Evolutionary conservation across 1,140 invertebrate species (phyloP), one percentile per base, ranked within the genome.

Genomic region (Cotesia typhae): DNA sequence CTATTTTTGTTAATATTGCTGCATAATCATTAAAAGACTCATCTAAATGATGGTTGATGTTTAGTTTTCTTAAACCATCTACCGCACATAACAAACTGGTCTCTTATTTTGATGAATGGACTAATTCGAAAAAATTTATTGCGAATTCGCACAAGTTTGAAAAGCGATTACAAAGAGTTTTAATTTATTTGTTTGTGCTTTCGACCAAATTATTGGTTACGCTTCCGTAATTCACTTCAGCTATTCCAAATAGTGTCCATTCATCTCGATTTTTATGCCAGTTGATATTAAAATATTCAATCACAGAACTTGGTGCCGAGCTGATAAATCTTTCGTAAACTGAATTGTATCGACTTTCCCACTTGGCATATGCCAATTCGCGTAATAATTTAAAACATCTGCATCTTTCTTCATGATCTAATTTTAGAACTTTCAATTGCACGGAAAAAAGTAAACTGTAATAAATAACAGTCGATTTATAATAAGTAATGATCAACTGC

Each of bases 161-260:
- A 36, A 7, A 7, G n/a, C 7, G 35, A n/a, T 36, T 10, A 9
- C 35, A 36, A 6, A 37, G 17, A 37, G 35, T 5, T 37, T 64
- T 64, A 6, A 64, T 37, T 36, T 64, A 2, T 64, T 64, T 36
- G 67, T 74, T 76, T 0, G 57, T 68, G 9, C 69, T 72, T 36
- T 76, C 75, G 12, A 73, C 14, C n/a, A 60, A 36, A 68, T 76
- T 76, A 51, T 74, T 76, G 2, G 75, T 76, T 0, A 14, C 5
- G 28, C 74, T 76, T 38, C 10, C 3, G 1, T 72, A 52, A 72
- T 76, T 74, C 35, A 35, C 63, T 2, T 70, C 55, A 1, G 61
- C 63, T 64, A 76, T 76, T 4, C 67, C 67, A 12, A 41, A 76
- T 28, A 71, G 17, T 5, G 67, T 74, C 75, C 71, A 76, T 36